These are phyloP conservation scores for Stegodyphus dumicola DNA, from an alignment of 1,140 invertebrate species.

Conservation along the genomic window DNA sequence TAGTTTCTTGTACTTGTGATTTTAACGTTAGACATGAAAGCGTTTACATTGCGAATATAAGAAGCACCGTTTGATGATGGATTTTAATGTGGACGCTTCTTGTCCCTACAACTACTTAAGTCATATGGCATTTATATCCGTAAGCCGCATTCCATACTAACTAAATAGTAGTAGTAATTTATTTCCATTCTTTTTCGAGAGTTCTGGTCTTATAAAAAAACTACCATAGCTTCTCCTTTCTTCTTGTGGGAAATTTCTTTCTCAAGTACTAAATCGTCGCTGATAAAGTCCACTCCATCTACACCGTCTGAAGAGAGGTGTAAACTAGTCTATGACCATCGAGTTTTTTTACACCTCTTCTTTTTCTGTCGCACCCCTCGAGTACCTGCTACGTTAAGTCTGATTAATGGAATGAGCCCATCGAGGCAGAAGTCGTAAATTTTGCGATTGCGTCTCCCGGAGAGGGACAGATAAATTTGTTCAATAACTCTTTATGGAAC, in stretches of 20 bases:
- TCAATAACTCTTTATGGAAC: slow-evolving; percentile 30
- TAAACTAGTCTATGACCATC: slow-evolving; percentile 43
- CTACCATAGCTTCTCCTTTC: not conserved
- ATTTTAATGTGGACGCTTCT: too few species aligned
- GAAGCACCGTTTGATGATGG: too few species aligned
- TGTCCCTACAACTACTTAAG: too few species aligned
- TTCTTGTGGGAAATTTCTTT: not conserved
- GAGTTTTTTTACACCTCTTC: slow-evolving; percentile 6
- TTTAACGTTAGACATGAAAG: too few species aligned
- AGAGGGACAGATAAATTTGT: slow-evolving; percentile 15
- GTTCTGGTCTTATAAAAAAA: too few species aligned
- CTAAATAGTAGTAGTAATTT: too few species aligned
- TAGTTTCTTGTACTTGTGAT: too few species aligned
- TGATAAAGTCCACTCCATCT: slow-evolving; percentile 42
- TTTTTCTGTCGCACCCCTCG: not conserved
- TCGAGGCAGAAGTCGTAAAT: slow-evolving; percentile 27
- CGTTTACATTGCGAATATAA: too few species aligned
- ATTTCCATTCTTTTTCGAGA: too few species aligned
- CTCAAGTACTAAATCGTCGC: slow-evolving; percentile 26
- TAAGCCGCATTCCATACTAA: too few species aligned
- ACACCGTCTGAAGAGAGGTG: slow-evolving; percentile 19
- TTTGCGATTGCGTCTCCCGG: not conserved
- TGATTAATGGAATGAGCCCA: slow-evolving; percentile 19
- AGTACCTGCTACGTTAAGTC: slow-evolving; percentile 25
- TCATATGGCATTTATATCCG: too few species aligned